Conservation (phyloP, 2,797 vertebrate genomes). For the Eleutherodactylus coqui region DNA sequence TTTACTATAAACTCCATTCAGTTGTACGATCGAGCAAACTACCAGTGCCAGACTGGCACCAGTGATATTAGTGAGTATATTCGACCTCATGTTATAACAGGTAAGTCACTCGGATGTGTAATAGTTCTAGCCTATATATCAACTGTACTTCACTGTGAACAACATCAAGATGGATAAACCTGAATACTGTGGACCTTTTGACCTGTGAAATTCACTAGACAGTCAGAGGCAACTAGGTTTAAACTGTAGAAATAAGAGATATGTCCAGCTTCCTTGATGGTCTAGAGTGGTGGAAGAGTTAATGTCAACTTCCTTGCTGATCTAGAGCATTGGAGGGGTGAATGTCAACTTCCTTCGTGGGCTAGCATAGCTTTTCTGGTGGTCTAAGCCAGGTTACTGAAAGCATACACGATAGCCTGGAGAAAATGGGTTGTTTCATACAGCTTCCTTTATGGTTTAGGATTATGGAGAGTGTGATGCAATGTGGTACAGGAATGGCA, state of each 20-base stretch:
- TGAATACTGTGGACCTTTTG: neutral
- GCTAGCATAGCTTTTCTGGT: neutral
- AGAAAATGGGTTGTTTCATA: too few species aligned
- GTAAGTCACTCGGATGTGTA: neutral
- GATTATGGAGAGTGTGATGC: too few species aligned
- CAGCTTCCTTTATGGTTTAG: too few species aligned
- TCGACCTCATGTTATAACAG: slow-evolving; percentile 8
- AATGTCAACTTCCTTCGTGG: neutral
- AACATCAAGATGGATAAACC: rapidly evolving
- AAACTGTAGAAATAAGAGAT: neutral
- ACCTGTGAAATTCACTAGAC: neutral
- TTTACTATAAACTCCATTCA: slow-evolving; percentile 27
- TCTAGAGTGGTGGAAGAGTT: neutral
- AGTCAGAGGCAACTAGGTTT: too few species aligned
- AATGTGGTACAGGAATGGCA: too few species aligned
- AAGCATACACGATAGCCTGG: too few species aligned
- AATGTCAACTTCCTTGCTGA: neutral
- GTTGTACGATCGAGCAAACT: slow-evolving; percentile 7
- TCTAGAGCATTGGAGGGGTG: neutral
- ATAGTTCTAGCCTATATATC: neutral
- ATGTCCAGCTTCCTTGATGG: neutral
- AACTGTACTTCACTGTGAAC: too few species aligned
- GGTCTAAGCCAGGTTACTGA: too few species aligned
- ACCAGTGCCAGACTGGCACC: slow-evolving; percentile 19
- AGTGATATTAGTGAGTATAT: neutral